A percentile compares a stretch with the other conserved stretches of the same genome.
These are phyloP conservation scores for Bombus sibiricus DNA, from an alignment of 1,140 invertebrate genomes.

Conservation along the genomic window DNA sequence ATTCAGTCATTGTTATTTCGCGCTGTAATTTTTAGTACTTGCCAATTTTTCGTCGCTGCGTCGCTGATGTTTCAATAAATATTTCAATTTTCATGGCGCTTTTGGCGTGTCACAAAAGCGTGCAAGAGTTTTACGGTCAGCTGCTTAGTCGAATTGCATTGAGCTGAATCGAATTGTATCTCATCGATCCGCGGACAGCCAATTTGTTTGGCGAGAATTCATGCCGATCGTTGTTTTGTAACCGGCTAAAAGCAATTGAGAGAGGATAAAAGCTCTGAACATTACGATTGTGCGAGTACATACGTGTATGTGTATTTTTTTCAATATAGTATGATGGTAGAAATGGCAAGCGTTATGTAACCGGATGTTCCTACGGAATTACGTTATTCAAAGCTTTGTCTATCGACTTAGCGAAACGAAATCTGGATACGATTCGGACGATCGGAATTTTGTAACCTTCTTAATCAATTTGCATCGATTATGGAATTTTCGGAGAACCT, in stretches of 20 bases:
- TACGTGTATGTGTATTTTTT: neutral
- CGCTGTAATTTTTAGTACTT: neutral
- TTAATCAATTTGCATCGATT: neutral
- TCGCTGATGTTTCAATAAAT: neutral
- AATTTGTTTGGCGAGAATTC: constrained; percentile 10
- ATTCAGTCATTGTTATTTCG: too few relatives aligned
- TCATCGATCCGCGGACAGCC: constrained; percentile 9
- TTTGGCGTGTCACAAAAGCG: neutral
- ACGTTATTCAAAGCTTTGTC: neutral
- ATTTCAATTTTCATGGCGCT: neutral
- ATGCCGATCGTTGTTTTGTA: constrained; percentile 4
- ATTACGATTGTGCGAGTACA: neutral
- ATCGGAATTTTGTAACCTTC: neutral
- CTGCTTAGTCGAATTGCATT: constrained; percentile 11
- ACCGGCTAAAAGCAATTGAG: constrained; percentile 14
- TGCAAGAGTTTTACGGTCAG: neutral
- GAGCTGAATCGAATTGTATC: neutral
- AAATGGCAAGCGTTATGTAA: constrained; percentile 18
- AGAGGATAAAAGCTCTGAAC: neutral
- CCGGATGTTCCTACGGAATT: neutral
- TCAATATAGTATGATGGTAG: neutral
- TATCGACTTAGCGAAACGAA: neutral
- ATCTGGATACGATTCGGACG: neutral
- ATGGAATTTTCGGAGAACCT: neutral
- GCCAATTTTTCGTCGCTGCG: neutral